These are phyloP conservation scores for Dicranocentrus wangi DNA, from an alignment of 2,888 invertebrate genomes.

Conservation along the genomic window DNA sequence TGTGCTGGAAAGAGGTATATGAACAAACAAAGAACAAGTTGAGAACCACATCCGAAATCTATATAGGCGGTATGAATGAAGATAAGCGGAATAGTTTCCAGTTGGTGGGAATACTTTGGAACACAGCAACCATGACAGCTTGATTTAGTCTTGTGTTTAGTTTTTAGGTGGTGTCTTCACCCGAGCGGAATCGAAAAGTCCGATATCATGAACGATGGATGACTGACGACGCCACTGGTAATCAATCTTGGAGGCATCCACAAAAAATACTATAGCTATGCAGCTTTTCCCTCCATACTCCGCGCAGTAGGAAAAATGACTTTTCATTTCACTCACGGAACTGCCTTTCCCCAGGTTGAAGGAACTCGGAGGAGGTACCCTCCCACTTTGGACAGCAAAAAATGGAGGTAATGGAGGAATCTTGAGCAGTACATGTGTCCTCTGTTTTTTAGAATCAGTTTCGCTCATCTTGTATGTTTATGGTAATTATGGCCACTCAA, in stretches of 20 bases:
- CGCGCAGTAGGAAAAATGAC: too few species aligned
- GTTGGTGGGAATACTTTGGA: too few species aligned
- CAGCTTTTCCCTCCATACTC: not conserved
- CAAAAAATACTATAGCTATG: too few species aligned
- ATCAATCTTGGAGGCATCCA: constrained; percentile 64
- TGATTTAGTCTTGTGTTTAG: constrained; percentile 66
- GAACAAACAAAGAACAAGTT: not conserved
- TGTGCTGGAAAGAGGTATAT: constrained; percentile 2
- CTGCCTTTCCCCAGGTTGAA: too few species aligned
- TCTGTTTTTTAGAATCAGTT: too few species aligned
- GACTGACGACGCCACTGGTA: constrained; percentile 70
- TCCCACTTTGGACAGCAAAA: too few species aligned
- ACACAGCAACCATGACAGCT: constrained; percentile 65
- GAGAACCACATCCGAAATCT: not conserved
- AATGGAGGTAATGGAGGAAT: too few species aligned
- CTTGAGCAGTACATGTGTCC: too few species aligned
- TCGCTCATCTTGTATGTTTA: too few species aligned
- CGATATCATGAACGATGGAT: constrained; percentile 69
- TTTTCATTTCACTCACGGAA: too few species aligned
- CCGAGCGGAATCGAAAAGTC: constrained; percentile 68
- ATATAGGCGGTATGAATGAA: not conserved
- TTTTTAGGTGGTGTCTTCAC: constrained; percentile 61
- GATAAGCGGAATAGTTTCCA: not conserved
- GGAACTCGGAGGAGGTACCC: too few species aligned
- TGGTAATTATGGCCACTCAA: too few species aligned